Base-by-base conservation (phyloP, 2,113 vertebrate species). In the Colossoma macropomum region DNA sequence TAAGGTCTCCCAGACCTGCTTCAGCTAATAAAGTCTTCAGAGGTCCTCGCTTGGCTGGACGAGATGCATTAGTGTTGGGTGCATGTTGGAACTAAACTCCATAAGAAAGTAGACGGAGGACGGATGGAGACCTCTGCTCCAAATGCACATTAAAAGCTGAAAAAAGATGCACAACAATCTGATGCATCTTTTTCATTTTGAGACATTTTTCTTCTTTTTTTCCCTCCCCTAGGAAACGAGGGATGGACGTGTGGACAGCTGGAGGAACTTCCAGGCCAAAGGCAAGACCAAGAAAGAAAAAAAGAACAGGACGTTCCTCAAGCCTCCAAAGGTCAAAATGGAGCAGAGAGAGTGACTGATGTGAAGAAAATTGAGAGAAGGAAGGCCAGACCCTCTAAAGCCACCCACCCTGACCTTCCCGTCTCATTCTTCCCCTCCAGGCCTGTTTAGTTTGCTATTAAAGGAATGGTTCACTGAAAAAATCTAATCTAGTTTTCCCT, bases 261-360 rank as follows among this genome's bases (percentile, higher is more conserved):
- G 98, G 98, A 95, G 98, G 88, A 97, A 89, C 87, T 99, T 99
- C 84, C 98, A 99, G 89, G 95, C 96, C 54, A 97, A 98, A 89
- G 97, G 97, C 41, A 99, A 99, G 85, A 94, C 89, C 66, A 97
- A 99, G 89, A 97, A 99, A 89, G 96, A 98, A 90, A 98, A 99
- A 93, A 99, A 98, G 89, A 96, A 96, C 83, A 93, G 97, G 79
- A 97, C 98, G 83, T 99, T 99, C 92, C 95, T 99, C 85, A 97
- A 98, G 91, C 98, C 98, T 54, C 98, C 98, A 0, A 99, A 99
- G 95, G 98, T 99, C 88, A 99, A 99, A 93, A 99, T 99, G 98
- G 98, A 99, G 84, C 97, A 99, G 92, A 88, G 93, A 79, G 94
- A 94, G 86, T 94, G 88, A 94, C 48, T 25, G 10, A 5, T 34